A percentile compares a stretch with the other conserved stretches of the same genome.
phyloP scores from a whole-genome alignment of 2,113 vertebrate species.

The Plecotus auritus region DNA sequence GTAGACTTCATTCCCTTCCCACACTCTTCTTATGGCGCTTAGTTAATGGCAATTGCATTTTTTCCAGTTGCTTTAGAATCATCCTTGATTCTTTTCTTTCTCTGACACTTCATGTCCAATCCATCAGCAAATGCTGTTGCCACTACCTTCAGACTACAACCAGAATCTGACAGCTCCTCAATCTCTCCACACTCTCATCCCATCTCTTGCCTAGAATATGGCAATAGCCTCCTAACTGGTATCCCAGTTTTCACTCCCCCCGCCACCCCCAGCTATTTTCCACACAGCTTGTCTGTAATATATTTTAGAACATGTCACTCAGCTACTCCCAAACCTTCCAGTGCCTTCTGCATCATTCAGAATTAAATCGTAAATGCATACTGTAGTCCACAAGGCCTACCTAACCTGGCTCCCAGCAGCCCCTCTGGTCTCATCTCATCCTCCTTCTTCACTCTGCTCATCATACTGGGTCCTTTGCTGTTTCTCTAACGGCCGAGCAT shows the following conservation, averaged over 20 bases:
- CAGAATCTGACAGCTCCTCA: not conserved
- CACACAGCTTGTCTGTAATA: not conserved
- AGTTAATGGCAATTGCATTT: not conserved
- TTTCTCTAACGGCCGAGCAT: not conserved
- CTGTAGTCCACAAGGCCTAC: not conserved
- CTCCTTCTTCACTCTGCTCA: not conserved
- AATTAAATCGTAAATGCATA: not conserved
- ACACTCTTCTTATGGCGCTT: not conserved
- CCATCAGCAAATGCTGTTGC: conserved; percentile 17
- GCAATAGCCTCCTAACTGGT: not conserved
- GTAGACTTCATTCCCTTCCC: not conserved
- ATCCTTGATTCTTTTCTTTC: not conserved
- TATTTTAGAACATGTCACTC: not conserved
- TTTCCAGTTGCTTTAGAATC: conserved; percentile 15
- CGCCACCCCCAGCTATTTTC: not conserved
- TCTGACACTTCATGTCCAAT: not conserved
- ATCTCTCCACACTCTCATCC: not conserved
- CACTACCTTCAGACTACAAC: not conserved
- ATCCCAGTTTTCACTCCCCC: not conserved
- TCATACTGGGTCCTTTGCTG: not conserved
- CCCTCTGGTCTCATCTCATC: not conserved
- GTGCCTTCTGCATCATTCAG: not conserved
- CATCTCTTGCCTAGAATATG: not conserved
- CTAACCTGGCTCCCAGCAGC: not conserved
- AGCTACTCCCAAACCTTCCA: not conserved